Base-by-base conservation (phyloP, 2,888 invertebrate species). In the Trileptium ribeirensis region DNA sequence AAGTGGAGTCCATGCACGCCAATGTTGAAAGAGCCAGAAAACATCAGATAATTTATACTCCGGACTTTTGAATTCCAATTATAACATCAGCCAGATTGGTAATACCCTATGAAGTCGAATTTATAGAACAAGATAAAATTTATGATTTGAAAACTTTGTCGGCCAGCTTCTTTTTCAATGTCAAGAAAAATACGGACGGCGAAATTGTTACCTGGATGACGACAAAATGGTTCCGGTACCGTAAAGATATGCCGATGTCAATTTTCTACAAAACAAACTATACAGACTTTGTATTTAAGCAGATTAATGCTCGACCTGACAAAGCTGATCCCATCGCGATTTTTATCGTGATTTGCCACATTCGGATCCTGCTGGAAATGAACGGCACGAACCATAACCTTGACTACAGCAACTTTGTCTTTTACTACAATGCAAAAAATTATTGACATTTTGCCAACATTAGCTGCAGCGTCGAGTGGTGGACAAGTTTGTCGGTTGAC, bases 1-100 rank as follows among this genome's bases (percentile, higher is more conserved):
- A n/a, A n/a, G 79, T 79, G 3, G 79, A 79, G 31, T 70, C 79
- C 3, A 79, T 79, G 79, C 79, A 79, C 36, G 51, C 79, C 3
- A 36, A 31, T 15, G 36, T 70, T n/a, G 70, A 70, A 36, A 33
- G 29, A 19, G 70, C 70, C 29, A 70, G 36, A 29, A 70, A 70
- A n/a, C 29, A 70, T 70, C 70, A 70, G 29, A 70, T 33, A n/a
- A 29, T 70, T 29, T 70, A 29, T 36, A 8, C 36, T 8, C 70
- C 70, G 15, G 15, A 8, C 8, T 31, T 33, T 19, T 70, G 70
- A 36, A n/a, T 33, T 8, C 29, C 29, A 15, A 70, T 70, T 29
- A 70, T 70, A 15, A 8, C 36, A 31, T 31, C 33, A 15, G 70
- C 70, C 29, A 3, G 70, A 15, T 15, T 8, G 8, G 36, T 33